These are phyloP conservation scores for Carettochelys insculpta DNA, from an alignment of 2,113 vertebrate species.

Conservation along the genomic window DNA sequence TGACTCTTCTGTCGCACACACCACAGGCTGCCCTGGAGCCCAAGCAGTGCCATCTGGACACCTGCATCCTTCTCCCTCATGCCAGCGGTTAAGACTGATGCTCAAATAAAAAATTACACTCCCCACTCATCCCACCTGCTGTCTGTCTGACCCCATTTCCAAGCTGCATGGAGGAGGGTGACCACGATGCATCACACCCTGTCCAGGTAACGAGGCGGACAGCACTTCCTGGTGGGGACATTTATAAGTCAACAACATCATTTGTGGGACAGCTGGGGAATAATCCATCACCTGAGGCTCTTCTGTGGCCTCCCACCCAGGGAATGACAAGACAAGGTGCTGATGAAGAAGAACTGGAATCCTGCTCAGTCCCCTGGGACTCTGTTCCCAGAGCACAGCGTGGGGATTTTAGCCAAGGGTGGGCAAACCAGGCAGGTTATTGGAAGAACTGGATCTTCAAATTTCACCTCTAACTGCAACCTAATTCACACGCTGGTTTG, in stretches of 20 bases:
- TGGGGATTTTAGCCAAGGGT: fast-evolving
- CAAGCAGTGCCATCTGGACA: no score
- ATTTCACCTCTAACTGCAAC: not conserved
- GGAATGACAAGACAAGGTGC: fast-evolving
- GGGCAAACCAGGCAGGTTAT: not conserved
- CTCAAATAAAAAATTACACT: no score
- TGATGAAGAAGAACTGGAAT: fast-evolving
- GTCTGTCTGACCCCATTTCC: not conserved
- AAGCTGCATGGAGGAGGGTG: fast-evolving
- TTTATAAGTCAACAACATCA: not conserved
- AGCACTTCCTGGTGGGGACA: not conserved
- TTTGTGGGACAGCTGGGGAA: fast-evolving
- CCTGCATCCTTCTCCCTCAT: not conserved
- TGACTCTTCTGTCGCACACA: not conserved
- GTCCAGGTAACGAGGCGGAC: fast-evolving
- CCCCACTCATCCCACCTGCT: fast-evolving
- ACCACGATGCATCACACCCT: not conserved
- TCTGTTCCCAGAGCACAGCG: fast-evolving
- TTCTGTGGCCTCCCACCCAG: fast-evolving
- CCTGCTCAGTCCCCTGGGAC: fast-evolving
- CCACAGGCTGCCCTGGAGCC: no score
- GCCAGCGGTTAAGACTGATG: no score
- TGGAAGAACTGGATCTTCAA: not conserved
- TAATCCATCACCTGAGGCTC: not conserved
- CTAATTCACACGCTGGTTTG: not conserved